These are phyloP conservation scores for Colostygia pectinataria DNA, from an alignment of 2,888 invertebrate genomes.

Conservation along the genomic window DNA sequence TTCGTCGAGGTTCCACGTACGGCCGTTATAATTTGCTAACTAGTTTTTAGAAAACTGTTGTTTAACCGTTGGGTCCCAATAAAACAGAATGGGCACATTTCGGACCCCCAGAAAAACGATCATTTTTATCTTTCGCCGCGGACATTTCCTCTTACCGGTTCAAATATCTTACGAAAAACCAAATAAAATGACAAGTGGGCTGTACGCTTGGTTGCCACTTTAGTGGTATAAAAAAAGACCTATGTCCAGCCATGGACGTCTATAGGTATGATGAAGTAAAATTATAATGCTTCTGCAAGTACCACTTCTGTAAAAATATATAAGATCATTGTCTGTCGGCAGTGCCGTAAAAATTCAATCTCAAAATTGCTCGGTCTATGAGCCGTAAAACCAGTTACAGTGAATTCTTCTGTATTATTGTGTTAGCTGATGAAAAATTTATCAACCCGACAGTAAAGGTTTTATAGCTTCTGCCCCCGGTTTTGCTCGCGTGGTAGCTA, in stretches of 20 bases:
- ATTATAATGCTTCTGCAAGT: too few relatives aligned
- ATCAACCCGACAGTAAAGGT: conserved; percentile 29
- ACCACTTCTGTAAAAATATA: conserved; percentile 12
- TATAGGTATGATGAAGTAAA: not conserved
- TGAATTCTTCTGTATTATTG: conserved; percentile 28
- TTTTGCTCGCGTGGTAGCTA: too few relatives aligned
- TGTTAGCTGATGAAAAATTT: conserved; percentile 35
- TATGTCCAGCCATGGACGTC: too few relatives aligned
- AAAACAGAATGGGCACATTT: conserved; percentile 33
- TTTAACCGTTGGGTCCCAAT: conserved; percentile 5
- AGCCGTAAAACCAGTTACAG: conserved; percentile 33
- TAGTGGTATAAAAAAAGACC: too few relatives aligned
- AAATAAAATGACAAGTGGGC: conserved; percentile 8
- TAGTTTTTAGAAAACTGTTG: not conserved
- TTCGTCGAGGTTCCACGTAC: too few relatives aligned
- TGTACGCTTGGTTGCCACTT: too few relatives aligned
- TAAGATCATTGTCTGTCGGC: conserved; percentile 37
- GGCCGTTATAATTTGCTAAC: too few relatives aligned
- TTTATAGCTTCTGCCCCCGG: too few relatives aligned
- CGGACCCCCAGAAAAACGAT: conserved; percentile 25
- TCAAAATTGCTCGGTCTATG: conserved; percentile 64
- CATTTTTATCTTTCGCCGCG: conserved; percentile 17
- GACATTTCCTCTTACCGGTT: conserved; percentile 25
- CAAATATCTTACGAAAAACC: conserved; percentile 21
- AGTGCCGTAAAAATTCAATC: conserved; percentile 77